These are phyloP conservation scores for Nineta flava DNA, from an alignment of 2,888 invertebrate genomes.

Conservation along the genomic window DNA sequence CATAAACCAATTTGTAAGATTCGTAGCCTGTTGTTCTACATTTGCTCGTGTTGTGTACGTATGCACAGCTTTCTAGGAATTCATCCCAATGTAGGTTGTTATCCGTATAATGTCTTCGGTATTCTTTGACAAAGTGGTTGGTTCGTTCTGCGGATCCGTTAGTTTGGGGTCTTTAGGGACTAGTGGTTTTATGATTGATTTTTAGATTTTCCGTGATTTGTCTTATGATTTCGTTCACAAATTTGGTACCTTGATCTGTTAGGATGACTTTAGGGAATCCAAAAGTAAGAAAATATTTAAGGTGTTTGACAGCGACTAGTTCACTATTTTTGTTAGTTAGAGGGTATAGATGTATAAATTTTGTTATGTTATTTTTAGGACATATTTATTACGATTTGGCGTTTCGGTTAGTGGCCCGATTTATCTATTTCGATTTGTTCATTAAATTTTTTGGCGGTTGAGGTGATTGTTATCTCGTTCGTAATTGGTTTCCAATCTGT, in stretches of 20 bases:
- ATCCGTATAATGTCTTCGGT: neutral
- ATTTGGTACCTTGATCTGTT: too few relatives aligned
- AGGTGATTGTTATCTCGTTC: neutral
- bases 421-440: neutral
- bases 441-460: neutral
- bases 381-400: neutral
- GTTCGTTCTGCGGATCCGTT: neutral
- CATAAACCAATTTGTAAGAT: neutral
- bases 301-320: too few relatives aligned
- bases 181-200: too few relatives aligned
- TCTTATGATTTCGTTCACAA: too few relatives aligned
- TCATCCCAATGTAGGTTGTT: neutral
- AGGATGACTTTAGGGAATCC: too few relatives aligned
- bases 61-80: neutral
- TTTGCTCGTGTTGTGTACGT: neutral
- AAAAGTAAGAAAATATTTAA: too few relatives aligned
- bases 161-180: too few relatives aligned
- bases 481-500: neutral
- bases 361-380: neutral
- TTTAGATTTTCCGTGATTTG: too few relatives aligned
- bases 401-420: neutral
- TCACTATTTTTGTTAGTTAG: too few relatives aligned
- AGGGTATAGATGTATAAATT: neutral
- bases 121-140: neutral
- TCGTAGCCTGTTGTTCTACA: neutral